Evolutionary conservation across 2,797 vertebrate species (phyloP).

Genomic region (Astyanax mexicanus): DNA sequence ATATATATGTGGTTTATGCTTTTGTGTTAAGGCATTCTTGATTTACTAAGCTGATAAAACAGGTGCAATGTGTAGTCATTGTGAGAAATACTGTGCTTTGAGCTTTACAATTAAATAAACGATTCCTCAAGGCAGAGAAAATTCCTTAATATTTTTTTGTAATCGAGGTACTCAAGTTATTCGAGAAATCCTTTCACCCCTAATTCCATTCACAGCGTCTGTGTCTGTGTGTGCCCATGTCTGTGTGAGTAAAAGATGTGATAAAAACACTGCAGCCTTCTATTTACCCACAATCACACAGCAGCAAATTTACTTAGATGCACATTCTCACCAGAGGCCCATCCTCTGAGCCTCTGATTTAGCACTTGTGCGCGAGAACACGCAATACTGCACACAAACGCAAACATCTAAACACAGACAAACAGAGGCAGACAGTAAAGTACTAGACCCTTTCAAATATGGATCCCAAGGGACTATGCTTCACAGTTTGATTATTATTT

Average conservation of each 20-base stretch:
- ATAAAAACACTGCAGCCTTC: neutral
- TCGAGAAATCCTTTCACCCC: too few relatives aligned
- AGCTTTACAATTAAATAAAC: too few relatives aligned
- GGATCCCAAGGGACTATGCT: slow-evolving; percentile 39
- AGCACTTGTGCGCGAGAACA: neutral
- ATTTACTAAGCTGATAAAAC: too few relatives aligned
- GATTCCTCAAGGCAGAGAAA: too few relatives aligned
- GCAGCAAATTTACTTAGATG: neutral
- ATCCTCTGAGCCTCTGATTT: neutral
- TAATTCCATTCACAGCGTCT: neutral
- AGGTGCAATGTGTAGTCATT: too few relatives aligned
- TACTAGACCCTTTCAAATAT: slow-evolving; percentile 39
- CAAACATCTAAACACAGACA: slow-evolving; percentile 6
- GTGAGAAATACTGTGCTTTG: too few relatives aligned
- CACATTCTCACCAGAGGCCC: neutral
- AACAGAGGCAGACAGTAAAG: slow-evolving; percentile 16
- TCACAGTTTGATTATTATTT: slow-evolving; percentile 42
- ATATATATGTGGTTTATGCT: too few relatives aligned
- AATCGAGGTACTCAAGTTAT: too few relatives aligned
- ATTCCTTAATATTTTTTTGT: too few relatives aligned
- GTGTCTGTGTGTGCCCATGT: neutral
- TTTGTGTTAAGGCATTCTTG: too few relatives aligned
- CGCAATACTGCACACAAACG: neutral
- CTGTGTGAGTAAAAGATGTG: neutral
- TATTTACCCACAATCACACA: neutral